These are phyloP conservation scores for Aldabrachelys gigantea DNA, from an alignment of 2,113 vertebrate genomes.

Conservation along the genomic window DNA sequence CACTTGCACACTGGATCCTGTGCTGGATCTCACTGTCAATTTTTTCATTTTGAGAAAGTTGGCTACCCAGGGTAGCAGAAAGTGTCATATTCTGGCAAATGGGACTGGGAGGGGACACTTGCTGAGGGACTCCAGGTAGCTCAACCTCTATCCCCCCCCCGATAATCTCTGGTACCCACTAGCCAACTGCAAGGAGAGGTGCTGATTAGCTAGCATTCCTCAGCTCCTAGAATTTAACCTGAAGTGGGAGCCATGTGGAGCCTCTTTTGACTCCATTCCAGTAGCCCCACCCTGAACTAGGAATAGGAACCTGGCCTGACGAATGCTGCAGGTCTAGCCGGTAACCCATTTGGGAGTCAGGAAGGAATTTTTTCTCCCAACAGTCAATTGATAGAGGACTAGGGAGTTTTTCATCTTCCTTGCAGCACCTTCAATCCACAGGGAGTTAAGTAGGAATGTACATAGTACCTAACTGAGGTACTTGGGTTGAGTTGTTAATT, in stretches of 20 bases:
- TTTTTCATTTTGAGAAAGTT: too few species aligned
- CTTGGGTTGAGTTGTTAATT: neutral
- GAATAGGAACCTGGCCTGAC: neutral
- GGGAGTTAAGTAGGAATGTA: neutral
- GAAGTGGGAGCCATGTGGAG: neutral
- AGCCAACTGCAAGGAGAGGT: neutral
- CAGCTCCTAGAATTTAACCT: neutral
- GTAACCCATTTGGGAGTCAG: neutral
- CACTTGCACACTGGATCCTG: too few species aligned
- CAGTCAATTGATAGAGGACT: neutral
- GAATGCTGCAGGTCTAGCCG: neutral
- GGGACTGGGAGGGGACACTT: neutral
- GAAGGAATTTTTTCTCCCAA: neutral
- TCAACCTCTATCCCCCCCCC: too few species aligned
- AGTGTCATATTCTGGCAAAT: neutral
- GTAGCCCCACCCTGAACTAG: neutral
- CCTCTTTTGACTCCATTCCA: neutral
- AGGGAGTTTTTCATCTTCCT: neutral
- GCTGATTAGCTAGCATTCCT: neutral
- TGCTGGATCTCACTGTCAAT: too few species aligned
- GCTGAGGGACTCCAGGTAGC: neutral
- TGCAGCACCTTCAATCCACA: neutral
- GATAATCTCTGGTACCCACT: neutral
- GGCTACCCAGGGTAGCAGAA: neutral
- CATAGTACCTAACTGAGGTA: neutral